Evolutionary conservation across 2,113 vertebrate genomes (phyloP).

Genomic region (Macaca nemestrina): DNA sequence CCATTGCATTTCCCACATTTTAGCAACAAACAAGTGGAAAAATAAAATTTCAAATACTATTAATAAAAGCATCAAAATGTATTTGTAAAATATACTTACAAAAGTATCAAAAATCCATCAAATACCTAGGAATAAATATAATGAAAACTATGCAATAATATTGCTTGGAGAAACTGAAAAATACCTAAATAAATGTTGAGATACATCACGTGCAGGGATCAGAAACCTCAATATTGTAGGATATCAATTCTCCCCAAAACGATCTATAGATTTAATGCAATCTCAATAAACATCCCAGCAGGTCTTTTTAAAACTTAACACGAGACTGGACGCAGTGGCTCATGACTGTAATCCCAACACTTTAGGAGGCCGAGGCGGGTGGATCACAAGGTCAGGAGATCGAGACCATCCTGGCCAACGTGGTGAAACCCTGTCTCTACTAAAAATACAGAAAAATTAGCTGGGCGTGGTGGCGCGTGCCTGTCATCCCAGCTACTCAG

Average conservation of each 20-base stretch:
- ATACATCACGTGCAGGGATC: rapidly evolving
- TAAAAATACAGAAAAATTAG: too few species aligned
- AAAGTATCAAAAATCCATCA: neutral
- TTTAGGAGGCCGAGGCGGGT: too few species aligned
- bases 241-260: rapidly evolving
- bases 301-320: neutral
- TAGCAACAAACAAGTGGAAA: neutral
- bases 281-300: neutral
- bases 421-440: too few species aligned
- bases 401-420: too few species aligned
- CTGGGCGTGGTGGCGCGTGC: too few species aligned
- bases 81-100: neutral
- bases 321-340: too few species aligned
- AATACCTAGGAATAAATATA: neutral
- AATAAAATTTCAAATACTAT: neutral
- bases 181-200: neutral
- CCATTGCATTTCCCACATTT: too few species aligned
- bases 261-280: neutral
- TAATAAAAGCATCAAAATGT: neutral
- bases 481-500: too few species aligned
- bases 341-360: too few species aligned
- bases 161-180: neutral
- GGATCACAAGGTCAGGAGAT: too few species aligned
- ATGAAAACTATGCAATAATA: neutral
- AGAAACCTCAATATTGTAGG: neutral